Evolutionary conservation across 2,797 vertebrate genomes (phyloP).

Genomic region (Remorina albescens): DNA sequence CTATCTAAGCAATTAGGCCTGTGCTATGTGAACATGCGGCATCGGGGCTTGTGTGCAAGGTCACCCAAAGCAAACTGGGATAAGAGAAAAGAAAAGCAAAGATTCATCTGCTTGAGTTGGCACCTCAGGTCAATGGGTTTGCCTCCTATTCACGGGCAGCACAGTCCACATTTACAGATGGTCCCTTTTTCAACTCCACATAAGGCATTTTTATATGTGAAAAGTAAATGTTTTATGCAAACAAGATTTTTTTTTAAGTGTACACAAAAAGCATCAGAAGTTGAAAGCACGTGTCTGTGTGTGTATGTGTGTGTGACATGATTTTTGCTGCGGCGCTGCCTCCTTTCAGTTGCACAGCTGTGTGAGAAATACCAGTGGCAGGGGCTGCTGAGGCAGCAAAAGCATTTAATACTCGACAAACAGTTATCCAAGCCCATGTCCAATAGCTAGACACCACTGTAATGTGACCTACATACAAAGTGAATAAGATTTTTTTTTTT

Average conservation of each 20-base stretch:
- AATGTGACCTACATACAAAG: slow-evolving; percentile 99
- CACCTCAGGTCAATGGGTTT: slow-evolving; percentile 82
- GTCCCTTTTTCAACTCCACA: slow-evolving; percentile 48
- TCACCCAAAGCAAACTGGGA: slow-evolving; percentile 93
- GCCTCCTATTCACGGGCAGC: slow-evolving; percentile 62
- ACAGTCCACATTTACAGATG: slow-evolving; percentile 49
- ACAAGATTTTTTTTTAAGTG: slow-evolving; percentile 49
- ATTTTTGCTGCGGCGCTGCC: slow-evolving; percentile 92
- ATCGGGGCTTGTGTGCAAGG: slow-evolving; percentile 83
- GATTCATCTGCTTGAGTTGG: slow-evolving; percentile 83
- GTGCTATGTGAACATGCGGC: slow-evolving; percentile 79
- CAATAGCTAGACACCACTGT: slow-evolving; percentile 94
- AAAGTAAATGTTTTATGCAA: slow-evolving; percentile 72
- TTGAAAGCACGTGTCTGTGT: slow-evolving; percentile 49
- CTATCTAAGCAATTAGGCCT: slow-evolving; percentile 73
- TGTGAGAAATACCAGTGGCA: slow-evolving; percentile 98
- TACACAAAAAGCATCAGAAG: slow-evolving; percentile 59
- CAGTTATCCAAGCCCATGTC: slow-evolving; percentile 97
- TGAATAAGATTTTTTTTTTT: slow-evolving; percentile 86
- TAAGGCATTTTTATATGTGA: slow-evolving; percentile 52
- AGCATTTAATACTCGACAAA: slow-evolving; percentile 98
- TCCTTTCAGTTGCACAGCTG: slow-evolving; percentile 97
- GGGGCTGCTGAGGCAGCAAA: slow-evolving; percentile 98
- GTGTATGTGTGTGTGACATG: slow-evolving; percentile 73
- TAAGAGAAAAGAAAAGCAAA: slow-evolving; percentile 87